These are phyloP conservation scores for Rhopalosiphum maidis DNA, from an alignment of 1,140 invertebrate species.

Conservation along the genomic window DNA sequence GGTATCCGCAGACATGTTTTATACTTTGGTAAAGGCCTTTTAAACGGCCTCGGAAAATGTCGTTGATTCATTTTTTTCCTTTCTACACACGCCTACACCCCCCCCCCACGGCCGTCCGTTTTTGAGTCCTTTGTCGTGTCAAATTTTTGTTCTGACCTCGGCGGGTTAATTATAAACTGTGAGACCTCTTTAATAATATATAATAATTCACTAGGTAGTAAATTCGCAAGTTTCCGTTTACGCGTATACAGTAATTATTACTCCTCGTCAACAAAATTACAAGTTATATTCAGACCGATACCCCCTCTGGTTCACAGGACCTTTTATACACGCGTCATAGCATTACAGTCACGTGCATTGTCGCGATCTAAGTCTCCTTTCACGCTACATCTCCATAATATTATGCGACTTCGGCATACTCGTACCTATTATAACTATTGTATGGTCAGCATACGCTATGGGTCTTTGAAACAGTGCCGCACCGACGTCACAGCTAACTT, in stretches of 20 bases:
- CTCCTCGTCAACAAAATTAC: neutral
- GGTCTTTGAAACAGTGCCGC: too few relatives aligned
- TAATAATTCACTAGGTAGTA: neutral
- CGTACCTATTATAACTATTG: too few relatives aligned
- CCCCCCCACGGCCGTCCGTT: neutral
- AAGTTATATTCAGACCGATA: neutral
- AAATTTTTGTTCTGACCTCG: neutral
- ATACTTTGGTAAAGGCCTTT: neutral
- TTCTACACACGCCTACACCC: too few relatives aligned
- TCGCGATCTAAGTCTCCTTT: neutral
- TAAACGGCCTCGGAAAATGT: neutral
- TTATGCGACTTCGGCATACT: neutral
- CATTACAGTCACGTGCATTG: neutral
- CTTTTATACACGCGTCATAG: neutral
- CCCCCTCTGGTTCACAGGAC: neutral
- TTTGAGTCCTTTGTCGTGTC: constrained; percentile 22
- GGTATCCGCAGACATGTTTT: neutral
- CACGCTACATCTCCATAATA: neutral
- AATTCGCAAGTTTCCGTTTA: neutral
- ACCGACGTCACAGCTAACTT: too few relatives aligned
- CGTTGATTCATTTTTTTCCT: neutral
- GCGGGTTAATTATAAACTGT: constrained; percentile 16
- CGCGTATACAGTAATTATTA: neutral
- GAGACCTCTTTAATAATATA: neutral
- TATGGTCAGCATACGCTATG: too few relatives aligned